Conservation (phyloP, 37 sponge, comb jelly and placozoan genomes). For the Axinella damicornis region DNA sequence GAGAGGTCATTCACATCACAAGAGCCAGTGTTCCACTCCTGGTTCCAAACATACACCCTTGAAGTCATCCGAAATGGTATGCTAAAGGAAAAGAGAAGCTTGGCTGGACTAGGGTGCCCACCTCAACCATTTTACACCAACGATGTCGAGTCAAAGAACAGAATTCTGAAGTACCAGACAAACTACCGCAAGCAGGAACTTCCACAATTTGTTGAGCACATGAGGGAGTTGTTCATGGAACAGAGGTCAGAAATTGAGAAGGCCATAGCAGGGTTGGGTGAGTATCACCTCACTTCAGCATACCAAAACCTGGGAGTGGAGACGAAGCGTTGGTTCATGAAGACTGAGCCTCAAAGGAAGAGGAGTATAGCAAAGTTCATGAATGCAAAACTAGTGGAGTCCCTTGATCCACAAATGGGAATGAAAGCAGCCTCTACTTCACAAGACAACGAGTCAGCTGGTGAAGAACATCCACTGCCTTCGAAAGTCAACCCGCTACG, state of each 20-base stretch:
- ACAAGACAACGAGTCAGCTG: not conserved
- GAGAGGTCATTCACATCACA: not conserved
- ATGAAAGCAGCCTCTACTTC: not conserved
- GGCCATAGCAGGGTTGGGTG: conserved; percentile 33
- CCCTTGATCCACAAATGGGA: not conserved
- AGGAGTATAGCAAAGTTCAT: conserved; percentile 10
- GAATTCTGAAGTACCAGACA: conserved; percentile 19
- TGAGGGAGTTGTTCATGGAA: conserved; percentile 10
- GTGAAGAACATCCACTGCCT: not conserved
- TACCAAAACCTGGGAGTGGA: not conserved
- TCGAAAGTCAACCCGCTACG: not conserved
- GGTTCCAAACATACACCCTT: conserved; percentile 8
- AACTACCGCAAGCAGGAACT: conserved; percentile 1
- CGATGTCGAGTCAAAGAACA: conserved; percentile 48
- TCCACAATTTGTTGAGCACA: conserved; percentile 41
- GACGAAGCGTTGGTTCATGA: conserved; percentile 13
- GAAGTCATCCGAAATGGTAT: conserved; percentile 2
- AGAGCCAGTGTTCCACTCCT: conserved; percentile 31
- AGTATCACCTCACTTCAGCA: conserved; percentile 8
- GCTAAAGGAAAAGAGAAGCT: not conserved
- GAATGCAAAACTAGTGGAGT: not conserved
- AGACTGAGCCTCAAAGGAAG: not conserved
- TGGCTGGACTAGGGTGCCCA: conserved; percentile 40
- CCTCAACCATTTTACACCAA: conserved; percentile 47
- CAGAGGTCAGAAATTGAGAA: conserved; percentile 22